These are phyloP conservation scores for Tinea semifulvella DNA, from an alignment of 2,888 invertebrate species.

Conservation along the genomic window DNA sequence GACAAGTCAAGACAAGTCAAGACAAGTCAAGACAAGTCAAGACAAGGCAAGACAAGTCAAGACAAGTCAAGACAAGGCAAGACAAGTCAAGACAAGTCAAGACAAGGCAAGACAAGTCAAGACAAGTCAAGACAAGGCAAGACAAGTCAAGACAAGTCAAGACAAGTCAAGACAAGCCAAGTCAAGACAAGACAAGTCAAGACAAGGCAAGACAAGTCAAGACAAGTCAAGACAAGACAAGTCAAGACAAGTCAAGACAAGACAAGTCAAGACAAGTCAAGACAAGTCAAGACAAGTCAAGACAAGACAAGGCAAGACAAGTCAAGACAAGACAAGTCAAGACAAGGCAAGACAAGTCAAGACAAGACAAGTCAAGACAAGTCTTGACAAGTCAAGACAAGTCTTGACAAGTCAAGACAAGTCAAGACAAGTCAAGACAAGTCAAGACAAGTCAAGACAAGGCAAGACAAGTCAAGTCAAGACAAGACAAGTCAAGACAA, in stretches of 20 bases:
- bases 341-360: slow-evolving; percentile 10
- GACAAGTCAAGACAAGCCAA: slow-evolving; percentile 13
- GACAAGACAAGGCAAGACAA: no score
- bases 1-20: slow-evolving; percentile 13
- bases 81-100: slow-evolving; percentile 13
- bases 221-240: slow-evolving; percentile 12
- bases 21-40: slow-evolving; percentile 11
- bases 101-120: slow-evolving; percentile 10
- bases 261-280: slow-evolving; percentile 11
- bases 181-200: slow-evolving; percentile 12
- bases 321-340: no score
- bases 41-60: slow-evolving; percentile 11
- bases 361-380: slow-evolving; percentile 12
- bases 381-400: slow-evolving; percentile 13
- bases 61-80: slow-evolving; percentile 13
- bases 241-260: slow-evolving; percentile 13
- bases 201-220: slow-evolving; percentile 12
- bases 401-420: slow-evolving; percentile 16
- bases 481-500: slow-evolving; percentile 16
- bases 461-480: slow-evolving; percentile 16
- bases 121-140: slow-evolving; percentile 13
- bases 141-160: slow-evolving; percentile 13
- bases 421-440: slow-evolving; percentile 16
- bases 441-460: slow-evolving; percentile 16
- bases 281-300: slow-evolving; percentile 10